Conservation (phyloP, 2,888 invertebrate species). For the Oligia strigilis region DNA sequence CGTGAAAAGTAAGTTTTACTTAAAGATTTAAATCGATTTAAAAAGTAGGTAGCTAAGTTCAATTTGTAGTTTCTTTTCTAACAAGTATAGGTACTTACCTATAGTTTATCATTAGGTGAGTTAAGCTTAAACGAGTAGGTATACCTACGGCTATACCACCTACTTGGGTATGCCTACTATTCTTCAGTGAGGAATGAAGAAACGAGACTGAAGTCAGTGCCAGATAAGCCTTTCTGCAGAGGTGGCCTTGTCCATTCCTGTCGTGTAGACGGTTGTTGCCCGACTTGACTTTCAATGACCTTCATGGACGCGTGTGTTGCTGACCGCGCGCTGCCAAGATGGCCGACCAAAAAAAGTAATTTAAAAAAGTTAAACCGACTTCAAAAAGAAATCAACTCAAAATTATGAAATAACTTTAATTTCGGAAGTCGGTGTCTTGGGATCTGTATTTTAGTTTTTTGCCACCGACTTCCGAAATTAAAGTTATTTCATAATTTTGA, state of each 20-base stretch:
- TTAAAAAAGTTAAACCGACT: no score
- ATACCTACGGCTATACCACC: no score
- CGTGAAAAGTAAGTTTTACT: conserved; percentile 71
- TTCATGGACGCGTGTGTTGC: no score
- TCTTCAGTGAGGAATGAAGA: neutral
- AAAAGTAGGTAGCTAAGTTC: neutral
- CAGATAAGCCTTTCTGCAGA: neutral
- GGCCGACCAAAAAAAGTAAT: no score
- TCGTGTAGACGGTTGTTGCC: neutral
- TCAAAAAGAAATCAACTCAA: no score
- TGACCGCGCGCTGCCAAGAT: no score
- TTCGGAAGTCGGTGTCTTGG: no score
- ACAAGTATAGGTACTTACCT: neutral
- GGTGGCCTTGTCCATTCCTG: neutral
- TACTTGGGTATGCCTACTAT: neutral
- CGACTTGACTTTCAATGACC: neutral
- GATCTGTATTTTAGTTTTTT: no score
- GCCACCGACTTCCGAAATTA: no score
- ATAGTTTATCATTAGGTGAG: neutral
- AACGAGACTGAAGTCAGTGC: neutral
- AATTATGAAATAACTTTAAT: no score
- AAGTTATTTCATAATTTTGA: no score
- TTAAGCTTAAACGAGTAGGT: neutral
- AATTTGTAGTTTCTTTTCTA: neutral
- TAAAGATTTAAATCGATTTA: neutral